Base-by-base conservation (phyloP, 2,113 vertebrate genomes). In the Natator depressus region DNA sequence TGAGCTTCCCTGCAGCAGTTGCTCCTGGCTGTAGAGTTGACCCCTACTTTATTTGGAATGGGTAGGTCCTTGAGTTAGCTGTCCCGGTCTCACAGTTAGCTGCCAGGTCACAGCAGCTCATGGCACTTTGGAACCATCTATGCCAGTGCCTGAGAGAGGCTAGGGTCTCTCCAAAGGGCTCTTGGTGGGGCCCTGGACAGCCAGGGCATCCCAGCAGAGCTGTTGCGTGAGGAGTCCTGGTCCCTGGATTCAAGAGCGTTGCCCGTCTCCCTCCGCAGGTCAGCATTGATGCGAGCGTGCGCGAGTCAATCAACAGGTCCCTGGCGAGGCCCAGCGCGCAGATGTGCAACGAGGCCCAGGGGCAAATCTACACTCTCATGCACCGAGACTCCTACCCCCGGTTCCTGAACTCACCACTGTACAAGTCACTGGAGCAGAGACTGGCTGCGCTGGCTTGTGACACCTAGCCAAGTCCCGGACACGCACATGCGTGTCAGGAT, bases 311-410 rank as follows among this genome's bases (percentile, higher is more conserved):
- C 88, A 91, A 94, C 91, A 72, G 27, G 9, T 89, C 69, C 69
- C 94, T 94, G 88, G 76, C 51, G 20, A 78, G 84, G 20, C 85
- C 90, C 55, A 91, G 81, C 31, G 79, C 50, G 38, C 65, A 86
- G 55, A 85, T 94, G 29, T 95, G 94, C 79, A 79, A 94, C 11
- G 93, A 94, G 29, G 88, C 93, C 24, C 82, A 94, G 59, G 72
- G 59, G 72, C 59, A 11, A 91, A 96, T 91, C 59, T 89, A 93
- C 10, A 88, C 89, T 38, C 85, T 94, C 46, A 93, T 88, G 93
- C 95, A 96, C 65, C 82, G 92, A 35, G 92, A 92, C 84, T 94
- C 90, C 51, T 92, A 94, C 54, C 95, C 90, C 14, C 75, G 90
- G 47, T 93, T 96, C 62, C 72, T 94, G 65, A 91, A 79, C 72